These are phyloP conservation scores for Nymphicus hollandicus DNA, from an alignment of 2,113 vertebrate species.

Conservation along the genomic window DNA sequence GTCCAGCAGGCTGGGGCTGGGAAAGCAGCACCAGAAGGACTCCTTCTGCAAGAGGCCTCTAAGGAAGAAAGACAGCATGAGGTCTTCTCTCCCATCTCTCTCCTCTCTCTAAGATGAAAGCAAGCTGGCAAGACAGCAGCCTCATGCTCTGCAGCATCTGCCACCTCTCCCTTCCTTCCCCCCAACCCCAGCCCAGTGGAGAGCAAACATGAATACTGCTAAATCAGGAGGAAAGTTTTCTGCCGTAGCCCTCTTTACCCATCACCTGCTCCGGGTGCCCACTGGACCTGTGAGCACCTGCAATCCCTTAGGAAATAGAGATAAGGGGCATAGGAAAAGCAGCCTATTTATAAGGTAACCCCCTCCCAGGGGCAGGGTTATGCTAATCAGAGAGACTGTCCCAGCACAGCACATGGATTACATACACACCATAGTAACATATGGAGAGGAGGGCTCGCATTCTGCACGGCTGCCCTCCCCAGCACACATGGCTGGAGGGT, in stretches of 20 bases:
- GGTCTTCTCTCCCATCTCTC: background rate
- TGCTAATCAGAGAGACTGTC: background rate
- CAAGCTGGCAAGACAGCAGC: background rate
- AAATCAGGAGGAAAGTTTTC: background rate
- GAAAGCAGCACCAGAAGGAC: background rate
- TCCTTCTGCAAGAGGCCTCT: background rate
- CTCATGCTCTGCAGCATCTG: background rate
- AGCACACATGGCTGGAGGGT: rapidly evolving
- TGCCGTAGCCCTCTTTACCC: background rate
- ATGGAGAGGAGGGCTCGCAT: background rate
- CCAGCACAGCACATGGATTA: background rate
- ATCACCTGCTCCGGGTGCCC: background rate
- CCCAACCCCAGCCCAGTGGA: background rate
- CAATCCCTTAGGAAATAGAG: background rate
- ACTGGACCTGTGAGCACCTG: background rate
- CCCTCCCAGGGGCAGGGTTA: conserved; percentile 24
- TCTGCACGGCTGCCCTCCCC: background rate
- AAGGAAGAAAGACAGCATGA: background rate
- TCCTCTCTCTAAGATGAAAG: background rate
- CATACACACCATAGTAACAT: background rate
- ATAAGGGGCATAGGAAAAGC: background rate
- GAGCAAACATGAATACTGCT: background rate
- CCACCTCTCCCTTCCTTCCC: background rate
- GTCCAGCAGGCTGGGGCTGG: background rate
- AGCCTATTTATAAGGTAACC: background rate